phyloP scores from a whole-genome alignment of 2,888 invertebrate genomes.

The Listrodromus nycthemerus region DNA sequence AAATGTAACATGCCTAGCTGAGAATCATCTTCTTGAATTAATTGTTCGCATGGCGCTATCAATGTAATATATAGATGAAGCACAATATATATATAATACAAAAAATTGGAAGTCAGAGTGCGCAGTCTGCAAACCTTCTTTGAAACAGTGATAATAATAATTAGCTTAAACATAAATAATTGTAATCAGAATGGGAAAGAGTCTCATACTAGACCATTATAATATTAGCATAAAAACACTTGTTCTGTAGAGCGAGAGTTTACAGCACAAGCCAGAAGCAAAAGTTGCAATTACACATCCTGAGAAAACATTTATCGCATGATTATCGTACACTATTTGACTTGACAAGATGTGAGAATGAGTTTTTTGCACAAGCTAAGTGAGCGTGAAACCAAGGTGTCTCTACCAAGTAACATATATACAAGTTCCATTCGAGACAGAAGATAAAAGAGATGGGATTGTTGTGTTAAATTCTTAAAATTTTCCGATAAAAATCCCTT shows the following conservation, averaged over 20 bases:
- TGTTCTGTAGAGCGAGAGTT: no score
- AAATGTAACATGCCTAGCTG: not conserved
- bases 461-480: not conserved
- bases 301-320: no score
- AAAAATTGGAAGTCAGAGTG: not conserved
- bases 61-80: constrained; percentile 6
- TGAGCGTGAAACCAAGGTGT: no score
- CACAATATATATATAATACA: not conserved
- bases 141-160: constrained; percentile 18
- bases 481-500: not conserved
- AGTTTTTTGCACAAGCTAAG: no score
- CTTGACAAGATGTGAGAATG: no score
- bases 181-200: no score
- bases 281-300: no score
- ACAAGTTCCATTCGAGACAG: not conserved
- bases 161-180: constrained; percentile 11
- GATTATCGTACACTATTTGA: no score
- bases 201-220: no score
- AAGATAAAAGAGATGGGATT: not conserved
- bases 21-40: no score
- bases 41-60: not conserved
- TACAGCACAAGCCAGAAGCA: no score
- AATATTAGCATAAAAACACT: no score
- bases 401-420: not conserved
- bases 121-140: not conserved